Evolutionary conservation across 2,113 vertebrate species (phyloP), one percentile per base, ranked within the genome.

Genomic region (Mustela lutreola): DNA sequence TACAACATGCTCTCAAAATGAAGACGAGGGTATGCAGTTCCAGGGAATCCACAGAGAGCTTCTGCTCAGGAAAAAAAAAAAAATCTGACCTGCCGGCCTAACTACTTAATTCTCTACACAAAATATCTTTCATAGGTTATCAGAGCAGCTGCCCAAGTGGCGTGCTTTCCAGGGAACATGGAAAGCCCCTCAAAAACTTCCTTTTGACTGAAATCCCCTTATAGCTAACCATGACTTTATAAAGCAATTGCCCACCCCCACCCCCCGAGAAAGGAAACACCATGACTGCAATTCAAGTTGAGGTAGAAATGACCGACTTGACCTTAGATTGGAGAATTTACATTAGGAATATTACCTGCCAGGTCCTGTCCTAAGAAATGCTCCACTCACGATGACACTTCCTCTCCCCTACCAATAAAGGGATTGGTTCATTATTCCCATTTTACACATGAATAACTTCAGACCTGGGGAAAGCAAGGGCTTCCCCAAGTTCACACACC

Each of bases 191-290:
- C 5, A 15, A 70, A 56, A 22, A 50, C 11, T 31, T 65, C 12
- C 50, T 80, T 73, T 89, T 56, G 56, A 48, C 42, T 92, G 36
- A 92, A 94, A 73, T 90, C 24, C 39, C 50, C 84, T 92, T 67
- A 39, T 45, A 73, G 11, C 10, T 65, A 82, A 70, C 33, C 60
- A 33, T 1, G 5, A 36, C 75, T 89, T 82, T 48, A 91, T 39
- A 85, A 70, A 88, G 42, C 50, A 89, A n/a, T 11, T 3, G 28
- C 3, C 36, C 21, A 16, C 33, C 62, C 18, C 18, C 36, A 36
- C 36, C 45, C 42, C 42, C 45, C 7, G 26, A 67, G 39, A 86
- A 85, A 70, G 56, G 50, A 96, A 94, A 63, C 4, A 4, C 14
- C 4, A 19, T 26, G 75, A 42, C 0, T 65, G 45, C 42, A 60